Evolutionary conservation across 2,797 vertebrate species (phyloP).

Genomic region (Parauchenoglanis ngamensis): DNA sequence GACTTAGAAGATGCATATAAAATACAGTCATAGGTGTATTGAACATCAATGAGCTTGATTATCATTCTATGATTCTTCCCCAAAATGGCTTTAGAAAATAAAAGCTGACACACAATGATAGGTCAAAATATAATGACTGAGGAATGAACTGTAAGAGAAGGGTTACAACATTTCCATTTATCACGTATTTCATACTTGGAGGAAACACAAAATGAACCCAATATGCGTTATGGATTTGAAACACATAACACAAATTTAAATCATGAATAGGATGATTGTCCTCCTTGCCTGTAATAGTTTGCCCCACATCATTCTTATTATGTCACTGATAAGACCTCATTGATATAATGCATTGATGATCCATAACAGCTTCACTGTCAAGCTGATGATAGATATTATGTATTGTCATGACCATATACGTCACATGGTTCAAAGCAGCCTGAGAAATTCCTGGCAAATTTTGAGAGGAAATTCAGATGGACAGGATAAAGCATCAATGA

Average conservation of each 20-base stretch:
- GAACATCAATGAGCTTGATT: too few species aligned
- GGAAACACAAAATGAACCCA: not conserved
- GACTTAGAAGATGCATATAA: too few species aligned
- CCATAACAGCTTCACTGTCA: not conserved
- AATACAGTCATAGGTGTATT: too few species aligned
- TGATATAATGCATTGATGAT: not conserved
- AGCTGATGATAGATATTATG: not conserved
- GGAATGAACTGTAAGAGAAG: not conserved
- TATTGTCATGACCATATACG: too few species aligned
- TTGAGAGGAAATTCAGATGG: slow-evolving; percentile 33
- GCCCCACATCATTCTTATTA: not conserved
- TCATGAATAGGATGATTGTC: not conserved
- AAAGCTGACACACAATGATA: not conserved
- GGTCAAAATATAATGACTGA: not conserved
- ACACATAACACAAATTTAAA: not conserved
- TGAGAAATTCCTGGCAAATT: not conserved
- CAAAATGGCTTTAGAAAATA: not conserved
- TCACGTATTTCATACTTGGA: not conserved
- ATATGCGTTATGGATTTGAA: not conserved
- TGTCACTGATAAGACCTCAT: not conserved
- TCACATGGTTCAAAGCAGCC: too few species aligned
- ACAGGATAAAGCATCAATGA: not conserved
- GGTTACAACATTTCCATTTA: not conserved
- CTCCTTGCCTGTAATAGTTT: not conserved
- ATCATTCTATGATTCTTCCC: too few species aligned